Evolutionary conservation across 2,888 invertebrate genomes (phyloP).

Genomic region (Leptopilina syphax): DNA sequence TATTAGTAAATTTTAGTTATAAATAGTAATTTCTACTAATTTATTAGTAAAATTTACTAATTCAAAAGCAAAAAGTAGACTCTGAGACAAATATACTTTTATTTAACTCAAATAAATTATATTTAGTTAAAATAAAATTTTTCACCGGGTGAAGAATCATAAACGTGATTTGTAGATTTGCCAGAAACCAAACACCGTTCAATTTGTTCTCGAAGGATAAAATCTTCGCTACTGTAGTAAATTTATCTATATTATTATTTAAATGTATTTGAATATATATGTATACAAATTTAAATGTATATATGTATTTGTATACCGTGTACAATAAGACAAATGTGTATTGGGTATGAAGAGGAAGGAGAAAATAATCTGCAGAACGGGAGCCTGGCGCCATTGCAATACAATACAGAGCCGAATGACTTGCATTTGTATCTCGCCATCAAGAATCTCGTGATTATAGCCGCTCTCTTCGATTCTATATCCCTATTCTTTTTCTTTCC

Average conservation of each 20-base stretch:
- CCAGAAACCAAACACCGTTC: conserved; percentile 52
- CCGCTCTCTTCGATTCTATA: conserved; percentile 59
- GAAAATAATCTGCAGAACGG: conserved; percentile 65
- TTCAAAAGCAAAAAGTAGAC: no score
- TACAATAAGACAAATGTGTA: conserved; percentile 50
- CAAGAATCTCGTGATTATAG: conserved; percentile 66
- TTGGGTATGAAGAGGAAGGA: conserved; percentile 50
- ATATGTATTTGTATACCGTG: no score
- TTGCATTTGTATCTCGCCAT: conserved; percentile 70
- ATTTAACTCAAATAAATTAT: no score
- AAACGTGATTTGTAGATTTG: conserved; percentile 47
- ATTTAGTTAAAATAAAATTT: no score
- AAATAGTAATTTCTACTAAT: no score
- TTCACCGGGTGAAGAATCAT: neutral
- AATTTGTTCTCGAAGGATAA: conserved; percentile 51
- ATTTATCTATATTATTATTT: no score
- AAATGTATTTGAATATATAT: no score
- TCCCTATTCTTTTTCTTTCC: conserved; percentile 52
- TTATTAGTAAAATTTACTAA: no score
- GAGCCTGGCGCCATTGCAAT: conserved; percentile 74
- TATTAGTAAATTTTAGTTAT: no score
- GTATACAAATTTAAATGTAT: no score
- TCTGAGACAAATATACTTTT: no score
- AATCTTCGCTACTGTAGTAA: conserved; percentile 40
- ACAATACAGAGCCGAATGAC: conserved; percentile 72